Base-by-base conservation (phyloP, 2,888 invertebrate species). In the Mythimna albipuncta region DNA sequence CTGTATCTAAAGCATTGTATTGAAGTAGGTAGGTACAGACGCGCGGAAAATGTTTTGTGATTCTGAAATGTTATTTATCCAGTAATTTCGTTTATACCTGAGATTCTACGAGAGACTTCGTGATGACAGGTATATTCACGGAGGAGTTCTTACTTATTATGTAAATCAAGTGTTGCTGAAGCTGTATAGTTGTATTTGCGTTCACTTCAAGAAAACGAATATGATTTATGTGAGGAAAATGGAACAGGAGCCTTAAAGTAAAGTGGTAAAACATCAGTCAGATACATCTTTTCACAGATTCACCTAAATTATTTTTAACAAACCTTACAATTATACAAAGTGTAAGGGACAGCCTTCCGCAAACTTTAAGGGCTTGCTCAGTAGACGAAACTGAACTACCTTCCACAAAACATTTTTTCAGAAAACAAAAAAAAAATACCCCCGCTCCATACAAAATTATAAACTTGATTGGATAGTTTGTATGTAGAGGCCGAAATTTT, bases 141-240 rank as follows among this genome's bases (percentile, higher is more conserved):
- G 38, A 54, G 63, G 63, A 75, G 61, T 65, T 66, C 69, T 59
- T 55, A 77, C 70, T 50, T 77, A 58, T 63, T 76, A 76, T 74
- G 79, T 74, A 79, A 79, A 79, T 69, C 26, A 64, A 55, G 75
- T 19, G 47, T 50, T 59, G 52, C 57, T 58, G 57, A 16, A 63
- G 52, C 26, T 13, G 13, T 41, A 35, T 71, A 58, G 38, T 57
- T 62, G 38, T 69, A 41, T 69, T 64, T 64, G 19, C 62, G 54
- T 35, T 54, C 9, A 21, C 16, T 57, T 65, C 32, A 62, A 54
- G 64, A 26, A 63, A 58, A 65, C 50, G 44, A 65, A 58, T 64
- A 54, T 52, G 0, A 55, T 70, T 54, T 9, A 38, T 64, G 21
- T 38, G 9, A 19, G 11, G 4, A 55, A 67, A 58, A 11, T 66